Evolutionary conservation across 53 echinoderm and acorn worm genomes (phyloP).

Genomic region (Arbacia lixula): DNA sequence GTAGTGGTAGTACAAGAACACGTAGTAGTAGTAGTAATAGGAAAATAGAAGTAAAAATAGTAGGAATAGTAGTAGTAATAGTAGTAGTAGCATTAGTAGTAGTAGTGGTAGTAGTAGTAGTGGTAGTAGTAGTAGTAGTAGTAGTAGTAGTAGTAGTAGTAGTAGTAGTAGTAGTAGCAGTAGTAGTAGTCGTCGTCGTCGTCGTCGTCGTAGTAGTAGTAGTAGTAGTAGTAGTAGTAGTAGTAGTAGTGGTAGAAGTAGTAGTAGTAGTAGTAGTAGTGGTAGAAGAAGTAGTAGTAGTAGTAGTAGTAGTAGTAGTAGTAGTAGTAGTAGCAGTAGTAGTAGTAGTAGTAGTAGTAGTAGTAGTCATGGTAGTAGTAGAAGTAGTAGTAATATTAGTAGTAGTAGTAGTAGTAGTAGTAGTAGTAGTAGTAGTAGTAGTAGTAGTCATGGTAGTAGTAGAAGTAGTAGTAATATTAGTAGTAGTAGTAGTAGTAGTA

Average conservation of each 20-base stretch:
- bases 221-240: neutral
- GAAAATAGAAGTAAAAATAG: neutral
- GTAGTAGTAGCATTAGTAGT: neutral
- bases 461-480: too few relatives aligned
- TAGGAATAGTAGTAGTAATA: neutral
- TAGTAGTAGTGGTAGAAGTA: neutral
- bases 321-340: neutral
- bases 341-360: conserved; percentile 1
- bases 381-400: too few relatives aligned
- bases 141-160: neutral
- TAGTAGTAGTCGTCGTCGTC: neutral
- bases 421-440: too few relatives aligned
- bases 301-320: neutral
- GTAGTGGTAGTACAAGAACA: neutral
- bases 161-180: conserved; percentile 1
- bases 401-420: too few relatives aligned
- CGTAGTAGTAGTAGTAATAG: neutral
- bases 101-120: neutral
- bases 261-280: neutral
- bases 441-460: too few relatives aligned
- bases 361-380: neutral
- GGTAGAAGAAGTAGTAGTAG: neutral
- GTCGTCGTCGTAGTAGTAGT: neutral
- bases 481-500: too few relatives aligned
- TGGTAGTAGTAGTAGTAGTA: neutral